These are phyloP conservation scores for Lates japonicus DNA, from an alignment of 2,797 vertebrate species.

Conservation along the genomic window DNA sequence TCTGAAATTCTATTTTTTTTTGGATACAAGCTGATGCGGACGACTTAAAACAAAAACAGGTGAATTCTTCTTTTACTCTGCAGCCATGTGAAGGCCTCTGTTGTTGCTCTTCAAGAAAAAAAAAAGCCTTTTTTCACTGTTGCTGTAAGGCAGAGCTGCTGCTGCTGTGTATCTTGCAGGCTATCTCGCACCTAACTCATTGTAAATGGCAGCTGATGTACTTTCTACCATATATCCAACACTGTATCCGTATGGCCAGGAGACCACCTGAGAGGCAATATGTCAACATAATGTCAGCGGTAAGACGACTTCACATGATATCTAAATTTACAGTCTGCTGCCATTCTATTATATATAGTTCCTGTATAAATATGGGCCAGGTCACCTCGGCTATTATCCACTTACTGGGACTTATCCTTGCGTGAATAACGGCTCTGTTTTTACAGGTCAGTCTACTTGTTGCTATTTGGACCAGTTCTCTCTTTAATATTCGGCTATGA, in stretches of 20 bases:
- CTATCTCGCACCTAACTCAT: slow-evolving; percentile 62
- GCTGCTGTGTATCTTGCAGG: slow-evolving; percentile 49
- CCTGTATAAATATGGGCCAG: slow-evolving; percentile 70
- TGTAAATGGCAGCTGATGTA: slow-evolving; percentile 69
- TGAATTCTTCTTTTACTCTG: slow-evolving; percentile 14
- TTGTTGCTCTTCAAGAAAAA: slow-evolving; percentile 19
- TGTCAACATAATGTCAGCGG: slow-evolving; percentile 80
- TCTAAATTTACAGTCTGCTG: slow-evolving; percentile 78
- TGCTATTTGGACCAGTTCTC: slow-evolving; percentile 40
- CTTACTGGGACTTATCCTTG: slow-evolving; percentile 58
- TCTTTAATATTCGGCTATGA: slow-evolving; percentile 1
- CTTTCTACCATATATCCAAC: slow-evolving; percentile 60
- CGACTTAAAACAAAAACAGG: slow-evolving; percentile 44
- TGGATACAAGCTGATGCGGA: slow-evolving; percentile 10
- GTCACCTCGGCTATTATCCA: slow-evolving; percentile 72
- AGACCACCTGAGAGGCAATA: slow-evolving; percentile 80
- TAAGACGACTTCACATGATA: slow-evolving; percentile 78
- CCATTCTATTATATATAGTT: slow-evolving; percentile 65
- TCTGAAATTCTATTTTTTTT: not conserved
- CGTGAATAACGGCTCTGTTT: slow-evolving; percentile 46
- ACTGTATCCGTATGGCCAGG: slow-evolving; percentile 61
- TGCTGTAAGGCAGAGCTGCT: slow-evolving; percentile 53
- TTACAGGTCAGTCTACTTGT: slow-evolving; percentile 72
- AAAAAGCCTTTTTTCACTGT: slow-evolving; percentile 19
- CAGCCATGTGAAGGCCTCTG: slow-evolving; percentile 5